Evolutionary conservation across 2,888 invertebrate species (phyloP), one percentile per base, ranked within the genome.

Genomic region (Sarcophaga rosellei): DNA sequence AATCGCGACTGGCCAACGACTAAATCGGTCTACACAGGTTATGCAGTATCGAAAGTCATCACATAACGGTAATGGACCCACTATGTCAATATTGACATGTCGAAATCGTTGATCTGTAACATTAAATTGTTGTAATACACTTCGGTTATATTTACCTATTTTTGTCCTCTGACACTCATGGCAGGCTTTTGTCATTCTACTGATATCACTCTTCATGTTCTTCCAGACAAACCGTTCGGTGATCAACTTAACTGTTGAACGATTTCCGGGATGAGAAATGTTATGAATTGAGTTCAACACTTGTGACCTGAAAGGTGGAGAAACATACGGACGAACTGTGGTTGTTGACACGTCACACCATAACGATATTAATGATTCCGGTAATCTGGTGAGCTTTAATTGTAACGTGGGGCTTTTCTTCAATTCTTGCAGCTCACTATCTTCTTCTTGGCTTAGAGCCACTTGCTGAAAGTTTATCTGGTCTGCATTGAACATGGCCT

Each of bases 81-180:
- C 15, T 4, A 63, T 25, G 53, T 65, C 74, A 25, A 75, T 12
- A 63, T 75, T 53, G 2, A 53, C 53, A 75, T 75, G 47, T 4
- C 17, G 47, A 88, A 94, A 87, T 23, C 88, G 76, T 23, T 85
- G 75, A 3, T 68, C 35, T 4, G 84, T 75, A 1, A 59, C 59
- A 20, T 63, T 57, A 21, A 77, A 81, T 6, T 47, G 20, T 21
- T 69, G 17, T 5, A 72, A 57, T 15, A 65, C 25, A 45, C 65
- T 45, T 87, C 87, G 86, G 88, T 83, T 85, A 84, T 47, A 72
- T 80, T 72, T 74, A 87, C 21, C 35, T 87, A 80, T 44, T 47
- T 85, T 87, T 2, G 66, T 66, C 23, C 23, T 45, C 61, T 86
- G 82, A 17, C n/a, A n/a, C 78, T 44, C 23, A 12, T 81, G 5